Evolutionary conservation across 2,888 invertebrate genomes (phyloP), one percentile per base, ranked within the genome.

Genomic region (Lypha dubia): DNA sequence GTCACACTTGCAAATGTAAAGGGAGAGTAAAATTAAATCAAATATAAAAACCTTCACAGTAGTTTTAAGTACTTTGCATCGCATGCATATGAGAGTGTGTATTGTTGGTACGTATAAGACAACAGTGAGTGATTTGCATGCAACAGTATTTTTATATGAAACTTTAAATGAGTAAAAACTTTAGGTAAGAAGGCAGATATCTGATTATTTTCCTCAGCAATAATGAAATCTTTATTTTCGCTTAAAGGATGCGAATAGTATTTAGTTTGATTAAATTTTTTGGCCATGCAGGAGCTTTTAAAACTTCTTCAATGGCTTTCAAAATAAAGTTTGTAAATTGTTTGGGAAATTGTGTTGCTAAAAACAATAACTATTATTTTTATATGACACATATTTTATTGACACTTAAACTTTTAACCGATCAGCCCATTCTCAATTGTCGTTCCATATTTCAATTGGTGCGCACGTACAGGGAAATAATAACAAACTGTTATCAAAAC

Each of bases 381-480:
- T 67, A 13, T 51, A 6, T 51, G 11, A 13, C 24, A 51, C 24
- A 28, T 74, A 53, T 32, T 22, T 15, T 28, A 13, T 20, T 20
- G 7, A 5, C 13, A 35, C 49, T 24, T 9, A 24, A 51, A 4
- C 15, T 17, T 44, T n/a, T 44, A 3, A 4, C 15, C 17, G 24
- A 22, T 5, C 46, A 58, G 17, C 53, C 38, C 20, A 11, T 9
- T 9, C n/a, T 11, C 9, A 13, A 28, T 41, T 22, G 6, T 28
- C n/a, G 41, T 44, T n/a, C 20, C 46, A 17, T 32, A 11, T 13
- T 49, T 20, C 24, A 38, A 76, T 58, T 68, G 17, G 9, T 17
- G 35, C n/a, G n/a, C 67, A 68, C 68, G 68, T 77, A 15, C 20
- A 28, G 28, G 51, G 32, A 68, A 51, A 62, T 28, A 77, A 77